These are phyloP conservation scores for Drosophila melanica DNA, from an alignment of 1,140 invertebrate genomes.

Conservation along the genomic window DNA sequence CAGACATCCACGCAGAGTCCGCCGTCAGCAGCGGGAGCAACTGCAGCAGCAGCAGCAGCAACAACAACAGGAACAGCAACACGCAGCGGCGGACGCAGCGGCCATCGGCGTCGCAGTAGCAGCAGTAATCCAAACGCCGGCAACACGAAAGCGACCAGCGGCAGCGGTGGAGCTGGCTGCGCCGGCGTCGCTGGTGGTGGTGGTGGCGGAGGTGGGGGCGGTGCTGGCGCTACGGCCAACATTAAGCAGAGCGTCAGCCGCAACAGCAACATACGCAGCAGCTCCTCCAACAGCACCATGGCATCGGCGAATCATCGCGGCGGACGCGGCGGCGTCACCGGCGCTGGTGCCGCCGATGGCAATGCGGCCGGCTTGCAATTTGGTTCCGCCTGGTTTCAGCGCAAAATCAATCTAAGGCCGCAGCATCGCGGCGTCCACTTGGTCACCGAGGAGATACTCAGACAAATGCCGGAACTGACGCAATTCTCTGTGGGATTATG, in stretches of 20 bases:
- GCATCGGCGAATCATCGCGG: conserved; percentile 85
- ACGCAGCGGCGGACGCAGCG: conserved; percentile 70
- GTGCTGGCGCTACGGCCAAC: conserved; percentile 46
- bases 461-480: conserved; percentile 95
- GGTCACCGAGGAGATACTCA: conserved; percentile 97
- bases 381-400: conserved; percentile 97
- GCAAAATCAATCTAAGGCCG: conserved; percentile 96
- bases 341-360: conserved; percentile 86
- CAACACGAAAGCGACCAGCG: conserved; percentile 79
- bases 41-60: conserved; percentile 30
- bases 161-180: conserved; percentile 81
- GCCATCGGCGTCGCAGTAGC: conserved; percentile 81
- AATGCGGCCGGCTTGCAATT: conserved; percentile 89
- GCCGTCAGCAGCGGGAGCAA: conserved; percentile 44
- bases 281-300: conserved; percentile 84
- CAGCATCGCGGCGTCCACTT: conserved; percentile 97
- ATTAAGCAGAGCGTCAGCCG: conserved; percentile 82
- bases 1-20: conserved; percentile 40
- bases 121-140: conserved; percentile 82
- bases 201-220: conserved; percentile 63
- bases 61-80: conserved; percentile 34
- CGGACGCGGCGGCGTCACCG: conserved; percentile 84
- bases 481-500: conserved; percentile 97
- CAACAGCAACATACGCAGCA: conserved; percentile 83
- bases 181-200: conserved; percentile 72